Evolutionary conservation across 2,797 vertebrate genomes (phyloP).

Genomic region (Eulemur coronatus): DNA sequence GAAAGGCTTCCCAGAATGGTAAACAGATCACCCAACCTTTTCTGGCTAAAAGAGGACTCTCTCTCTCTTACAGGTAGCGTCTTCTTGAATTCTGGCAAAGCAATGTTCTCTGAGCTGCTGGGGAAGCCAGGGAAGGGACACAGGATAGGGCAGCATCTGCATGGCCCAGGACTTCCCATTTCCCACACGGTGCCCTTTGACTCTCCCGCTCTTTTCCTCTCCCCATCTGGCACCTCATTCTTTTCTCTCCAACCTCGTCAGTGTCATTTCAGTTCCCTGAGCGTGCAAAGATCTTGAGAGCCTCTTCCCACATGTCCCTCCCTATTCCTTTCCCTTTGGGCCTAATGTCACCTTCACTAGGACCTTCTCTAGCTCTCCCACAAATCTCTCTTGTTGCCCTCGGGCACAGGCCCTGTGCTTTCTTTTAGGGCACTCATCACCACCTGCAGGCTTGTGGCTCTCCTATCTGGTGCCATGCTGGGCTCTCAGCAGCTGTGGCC

Average conservation of each 20-base stretch:
- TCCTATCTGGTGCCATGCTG: neutral
- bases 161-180: rapidly evolving
- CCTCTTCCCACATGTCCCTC: neutral
- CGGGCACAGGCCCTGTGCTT: neutral
- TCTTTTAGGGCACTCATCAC: neutral
- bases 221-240: neutral
- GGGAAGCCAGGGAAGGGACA: too few relatives aligned
- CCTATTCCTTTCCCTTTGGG: neutral
- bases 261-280: neutral
- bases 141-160: neutral
- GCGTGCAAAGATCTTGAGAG: neutral
- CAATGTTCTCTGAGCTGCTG: neutral
- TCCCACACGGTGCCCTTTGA: too few relatives aligned
- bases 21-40: neutral
- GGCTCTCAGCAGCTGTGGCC: rapidly evolving
- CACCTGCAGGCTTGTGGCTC: too few relatives aligned
- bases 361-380: neutral
- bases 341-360: neutral
- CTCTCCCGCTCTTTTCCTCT: too few relatives aligned
- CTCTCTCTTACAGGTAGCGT: neutral
- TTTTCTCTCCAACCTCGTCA: neutral
- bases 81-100: neutral
- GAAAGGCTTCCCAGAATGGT: neutral
- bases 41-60: neutral
- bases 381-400: neutral